These are phyloP conservation scores for Porites divaricata DNA, from an alignment of 92 coral and sea anemone genomes.

Conservation along the genomic window DNA sequence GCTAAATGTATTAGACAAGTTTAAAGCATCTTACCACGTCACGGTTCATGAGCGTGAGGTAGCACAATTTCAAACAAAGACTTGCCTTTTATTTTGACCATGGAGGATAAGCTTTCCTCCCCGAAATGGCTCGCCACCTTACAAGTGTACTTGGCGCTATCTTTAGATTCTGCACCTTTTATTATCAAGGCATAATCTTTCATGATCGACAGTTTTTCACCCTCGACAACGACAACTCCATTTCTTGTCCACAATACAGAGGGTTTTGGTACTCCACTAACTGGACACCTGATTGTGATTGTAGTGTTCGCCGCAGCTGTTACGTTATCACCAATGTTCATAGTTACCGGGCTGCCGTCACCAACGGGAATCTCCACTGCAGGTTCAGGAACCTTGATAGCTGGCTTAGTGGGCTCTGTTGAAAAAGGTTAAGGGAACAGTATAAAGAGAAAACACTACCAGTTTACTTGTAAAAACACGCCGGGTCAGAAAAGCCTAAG, in stretches of 20 bases:
- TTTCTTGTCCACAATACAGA: conserved; percentile 71
- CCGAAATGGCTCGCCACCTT: conserved; percentile 39
- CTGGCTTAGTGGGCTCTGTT: conserved; percentile 53
- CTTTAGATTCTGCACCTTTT: conserved; percentile 3
- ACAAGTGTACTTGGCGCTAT: conserved; percentile 55
- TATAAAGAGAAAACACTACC: not conserved
- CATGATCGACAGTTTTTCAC: not conserved
- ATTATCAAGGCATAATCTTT: conserved; percentile 13
- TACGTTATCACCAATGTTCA: conserved; percentile 68
- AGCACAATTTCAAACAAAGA: not conserved
- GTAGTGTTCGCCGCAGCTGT: conserved; percentile 72
- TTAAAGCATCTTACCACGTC: too few relatives aligned
- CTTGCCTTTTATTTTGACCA: conserved; percentile 5
- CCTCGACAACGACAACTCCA: conserved; percentile 47
- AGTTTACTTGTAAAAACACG: too few relatives aligned
- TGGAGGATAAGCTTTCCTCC: conserved; percentile 27
- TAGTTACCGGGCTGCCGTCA: conserved; percentile 45
- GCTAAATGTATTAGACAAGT: too few relatives aligned
- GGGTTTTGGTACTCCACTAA: conserved; percentile 81
- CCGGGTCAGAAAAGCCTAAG: not conserved
- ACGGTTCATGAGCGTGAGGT: not conserved
- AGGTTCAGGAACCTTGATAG: conserved; percentile 3
- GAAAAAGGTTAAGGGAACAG: not conserved
- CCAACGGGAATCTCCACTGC: conserved; percentile 41
- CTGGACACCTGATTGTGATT: conserved; percentile 74